These are phyloP conservation scores for Rotaria socialis DNA, from an alignment of 2,888 invertebrate species.

Conservation along the genomic window DNA sequence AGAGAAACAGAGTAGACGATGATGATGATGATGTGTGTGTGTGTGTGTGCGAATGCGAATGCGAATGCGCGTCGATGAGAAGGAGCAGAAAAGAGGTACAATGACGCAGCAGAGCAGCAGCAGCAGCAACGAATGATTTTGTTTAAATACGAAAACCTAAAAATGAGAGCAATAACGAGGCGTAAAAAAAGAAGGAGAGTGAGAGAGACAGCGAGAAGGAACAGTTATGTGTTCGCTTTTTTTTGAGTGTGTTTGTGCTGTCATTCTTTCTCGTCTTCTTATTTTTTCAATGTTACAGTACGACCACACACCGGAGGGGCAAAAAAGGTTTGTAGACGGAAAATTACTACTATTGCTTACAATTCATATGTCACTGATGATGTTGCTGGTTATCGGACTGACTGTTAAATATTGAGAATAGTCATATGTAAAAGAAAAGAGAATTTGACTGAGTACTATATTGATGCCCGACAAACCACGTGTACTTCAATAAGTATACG, in stretches of 20 bases:
- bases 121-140: not conserved
- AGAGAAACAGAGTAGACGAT: not conserved
- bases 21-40: conserved; percentile 23
- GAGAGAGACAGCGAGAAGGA: not conserved
- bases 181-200: not conserved
- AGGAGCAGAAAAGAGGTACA: not conserved
- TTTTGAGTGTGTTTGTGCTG: not conserved
- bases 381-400: not conserved
- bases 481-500: not conserved
- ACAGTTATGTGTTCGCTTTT: conserved; percentile 5
- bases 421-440: not conserved
- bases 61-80: not conserved
- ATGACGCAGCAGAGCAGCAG: not conserved
- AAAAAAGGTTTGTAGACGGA: not conserved
- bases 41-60: not conserved
- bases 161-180: conserved; percentile 4
- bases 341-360: not conserved
- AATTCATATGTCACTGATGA: not conserved
- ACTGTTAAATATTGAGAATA: not conserved
- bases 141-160: conserved; percentile 34
- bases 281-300: not conserved
- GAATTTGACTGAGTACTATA: not conserved
- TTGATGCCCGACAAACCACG: not conserved
- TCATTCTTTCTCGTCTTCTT: not conserved
- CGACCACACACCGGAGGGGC: not conserved